Base-by-base conservation (phyloP, 2,113 vertebrate genomes). In the Poecile atricapillus region DNA sequence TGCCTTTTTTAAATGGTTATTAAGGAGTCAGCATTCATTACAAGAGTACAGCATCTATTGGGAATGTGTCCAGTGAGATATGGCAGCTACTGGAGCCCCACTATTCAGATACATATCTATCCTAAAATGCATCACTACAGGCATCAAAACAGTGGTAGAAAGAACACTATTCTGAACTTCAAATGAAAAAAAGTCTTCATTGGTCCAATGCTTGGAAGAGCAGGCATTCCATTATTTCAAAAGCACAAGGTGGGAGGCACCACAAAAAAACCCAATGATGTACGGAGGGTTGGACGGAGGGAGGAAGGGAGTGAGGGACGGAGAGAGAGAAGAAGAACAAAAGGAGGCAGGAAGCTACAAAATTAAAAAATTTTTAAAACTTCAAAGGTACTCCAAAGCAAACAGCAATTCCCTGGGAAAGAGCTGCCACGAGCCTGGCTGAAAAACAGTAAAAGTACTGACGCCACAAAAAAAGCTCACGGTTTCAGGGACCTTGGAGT, bases 311-410 rank as follows among this genome's bases (percentile, higher is more conserved):
- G 19, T 1, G 1, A 46, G 41, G 13, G 25, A 58, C 15, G 3
- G 2, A 58, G 14, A 15, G 8, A 19, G 17, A 5, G 11, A 37
- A 13, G 23, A 13, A 69, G 52, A 33, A 58, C 0, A 0, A 23
- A 41, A 50, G 55, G 67, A 62, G 37, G 10, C 39, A 83, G 11
- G 9, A 47, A 15, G 58, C 10, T 28, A 43, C 9, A 46, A 52
- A 79, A 73, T 59, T 13, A 50, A 50, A 46, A 60, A 88, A 47
- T 7, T 35, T 9, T 63, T 49, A 39, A 63, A 56, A 41, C 12
- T 63, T 79, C 35, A 20, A 18, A 60, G 53, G 58, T 31, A 63
- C 35, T 83, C 37, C 4, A 5, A 89, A 91, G 39, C 55, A 80
- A 86, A 85, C 35, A 89, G 52, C 31, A 81, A 43, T 30, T 75